phyloP scores from a whole-genome alignment of 2,113 vertebrate species.

The Copsychus sechellarum region DNA sequence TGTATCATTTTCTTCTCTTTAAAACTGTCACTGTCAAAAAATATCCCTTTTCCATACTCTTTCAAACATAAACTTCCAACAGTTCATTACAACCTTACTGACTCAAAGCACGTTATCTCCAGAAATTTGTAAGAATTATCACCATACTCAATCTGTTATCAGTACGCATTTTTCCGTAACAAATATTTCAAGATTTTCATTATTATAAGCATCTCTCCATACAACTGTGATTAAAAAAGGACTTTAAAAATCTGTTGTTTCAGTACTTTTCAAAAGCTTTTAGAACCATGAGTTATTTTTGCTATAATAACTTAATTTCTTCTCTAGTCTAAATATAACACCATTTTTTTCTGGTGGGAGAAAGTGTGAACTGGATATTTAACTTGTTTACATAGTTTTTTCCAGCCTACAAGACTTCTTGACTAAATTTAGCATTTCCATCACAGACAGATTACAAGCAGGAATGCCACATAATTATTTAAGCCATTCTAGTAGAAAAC shows the following conservation, averaged over 20 bases:
- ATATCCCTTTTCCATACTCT: neutral
- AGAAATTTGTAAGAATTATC: neutral
- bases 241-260: neutral
- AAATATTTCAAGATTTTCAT: neutral
- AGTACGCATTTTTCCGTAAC: neutral
- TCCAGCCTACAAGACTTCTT: neutral
- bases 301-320: neutral
- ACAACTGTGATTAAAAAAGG: neutral
- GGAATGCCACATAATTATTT: neutral
- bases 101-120: neutral
- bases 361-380: neutral
- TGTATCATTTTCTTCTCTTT: rapidly evolving
- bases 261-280: neutral
- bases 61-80: neutral
- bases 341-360: neutral
- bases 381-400: neutral
- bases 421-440: neutral
- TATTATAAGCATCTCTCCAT: neutral
- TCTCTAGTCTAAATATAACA: neutral
- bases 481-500: conserved; percentile 9
- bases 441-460: neutral
- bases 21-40: neutral
- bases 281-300: neutral
- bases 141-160: neutral
- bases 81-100: neutral